Base-by-base conservation (phyloP, 2,113 vertebrate species). In the Baryphthengus martii region DNA sequence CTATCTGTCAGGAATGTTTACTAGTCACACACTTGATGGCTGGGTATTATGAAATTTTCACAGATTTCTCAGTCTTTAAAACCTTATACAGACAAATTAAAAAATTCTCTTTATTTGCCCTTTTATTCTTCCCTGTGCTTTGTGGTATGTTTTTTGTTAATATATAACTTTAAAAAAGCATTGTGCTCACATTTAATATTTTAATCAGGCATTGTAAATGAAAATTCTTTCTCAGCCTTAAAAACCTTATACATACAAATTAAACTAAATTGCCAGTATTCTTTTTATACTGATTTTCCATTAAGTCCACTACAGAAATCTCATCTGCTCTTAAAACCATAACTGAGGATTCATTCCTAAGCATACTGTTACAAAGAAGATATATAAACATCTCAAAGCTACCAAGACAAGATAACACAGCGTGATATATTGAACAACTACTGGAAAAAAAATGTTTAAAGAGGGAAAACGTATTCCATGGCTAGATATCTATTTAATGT, bases 271-370 rank as follows among this genome's bases (percentile, higher is more conserved):
- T 90, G 49, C 14, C 42, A 33, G 53, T 83, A 65, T 39, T 70
- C 26, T 62, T 90, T 88, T 90, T 37, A 77, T 70, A 56, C 17
- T 33, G 11, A 74, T 72, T 89, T 72, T 80, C 49, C 91, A 61
- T 66, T 87, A 95, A 74, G 86, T 93, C 39, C n/a, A 77, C 50
- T 80, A n/a, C 73, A 91, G 44, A 92, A 91, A 82, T 79, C 58
- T 58, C 35, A 79, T 89, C 45, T 94, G 42, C 17, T 90, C 26
- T 74, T 45, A 87, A 88, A 76, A 65, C 18, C 12, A 14, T 79
- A 93, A 88, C 2, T 63, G 55, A 11, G 9, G 37, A 62, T 79
- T 91, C 17, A 44, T 88, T 94, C 35, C 39, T 88, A 70, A 89
- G 47, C 49, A 45, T 85, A 45, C 37, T 88, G 73, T 31, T 70